Evolutionary conservation across 2,113 vertebrate genomes (phyloP).

Genomic region (Muntiacus muntjak): DNA sequence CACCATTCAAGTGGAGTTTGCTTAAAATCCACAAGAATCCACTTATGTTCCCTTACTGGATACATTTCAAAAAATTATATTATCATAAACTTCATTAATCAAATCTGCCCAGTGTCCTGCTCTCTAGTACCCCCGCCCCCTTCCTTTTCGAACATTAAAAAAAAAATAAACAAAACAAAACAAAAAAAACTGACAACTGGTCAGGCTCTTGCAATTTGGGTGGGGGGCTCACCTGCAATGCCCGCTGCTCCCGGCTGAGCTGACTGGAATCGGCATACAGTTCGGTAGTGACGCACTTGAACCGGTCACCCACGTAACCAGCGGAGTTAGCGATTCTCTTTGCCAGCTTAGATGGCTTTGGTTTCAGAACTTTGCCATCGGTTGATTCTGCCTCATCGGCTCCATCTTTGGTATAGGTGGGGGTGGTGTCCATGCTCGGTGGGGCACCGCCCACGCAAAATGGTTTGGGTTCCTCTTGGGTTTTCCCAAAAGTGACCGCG

Average conservation of each 20-base stretch:
- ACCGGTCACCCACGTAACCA: slow-evolving; percentile 97
- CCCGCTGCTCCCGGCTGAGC: slow-evolving; percentile 97
- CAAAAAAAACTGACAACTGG: slow-evolving; percentile 54
- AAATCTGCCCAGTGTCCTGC: slow-evolving; percentile 51
- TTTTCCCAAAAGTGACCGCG: slow-evolving; percentile 79
- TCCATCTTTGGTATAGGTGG: slow-evolving; percentile 84
- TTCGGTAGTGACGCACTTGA: slow-evolving; percentile 98
- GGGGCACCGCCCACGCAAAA: slow-evolving; percentile 80
- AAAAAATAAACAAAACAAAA: neutral
- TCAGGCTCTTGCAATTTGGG: slow-evolving; percentile 11
- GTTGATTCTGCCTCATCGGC: slow-evolving; percentile 78
- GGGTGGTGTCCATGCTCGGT: slow-evolving; percentile 70
- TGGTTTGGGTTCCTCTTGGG: slow-evolving; percentile 81
- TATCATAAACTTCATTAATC: slow-evolving; percentile 53
- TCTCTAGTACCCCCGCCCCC: slow-evolving; percentile 1
- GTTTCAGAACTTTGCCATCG: slow-evolving; percentile 86
- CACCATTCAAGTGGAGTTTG: slow-evolving; percentile 66
- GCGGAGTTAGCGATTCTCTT: slow-evolving; percentile 98
- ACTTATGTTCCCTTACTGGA: slow-evolving; percentile 56
- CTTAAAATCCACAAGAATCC: slow-evolving; percentile 64
- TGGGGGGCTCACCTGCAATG: slow-evolving; percentile 93
- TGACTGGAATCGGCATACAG: slow-evolving; percentile 98
- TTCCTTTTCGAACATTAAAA: slow-evolving; percentile 45
- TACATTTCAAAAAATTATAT: slow-evolving; percentile 47
- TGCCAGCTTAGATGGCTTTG: slow-evolving; percentile 88